Evolutionary conservation across 2,888 invertebrate genomes (phyloP), one percentile per base, ranked within the genome.

Genomic region (Agrochola macilenta): DNA sequence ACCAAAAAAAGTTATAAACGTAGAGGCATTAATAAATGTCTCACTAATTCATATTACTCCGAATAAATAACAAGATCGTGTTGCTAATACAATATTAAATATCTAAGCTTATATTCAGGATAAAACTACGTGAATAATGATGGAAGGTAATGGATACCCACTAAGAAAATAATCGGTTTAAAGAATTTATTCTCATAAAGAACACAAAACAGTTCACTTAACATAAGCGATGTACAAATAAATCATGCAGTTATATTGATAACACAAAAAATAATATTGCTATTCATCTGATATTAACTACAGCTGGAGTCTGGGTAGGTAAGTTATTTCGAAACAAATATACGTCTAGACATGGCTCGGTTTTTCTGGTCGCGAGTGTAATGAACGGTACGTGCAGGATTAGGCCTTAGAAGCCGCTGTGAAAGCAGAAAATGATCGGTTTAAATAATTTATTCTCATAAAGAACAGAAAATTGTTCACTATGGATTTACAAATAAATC

Each of bases 61-160:
- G 35, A 70, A 70, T 70, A 63, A 74, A 69, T 35, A 72, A 80
- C 60, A n/a, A 73, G 58, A 79, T 77, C 52, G 54, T 58, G 69
- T 80, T 74, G n/a, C 73, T 73, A 78, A 74, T 74, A 26, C 54
- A 76, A 81, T 77, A 85, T 75, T 49, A 49, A 69, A 77, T 65
- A 81, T 64, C 83, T 64, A 65, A 61, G 60, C n/a, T 52, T 43
- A 35, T 68, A 68, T 52, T 78, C 60, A 69, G 39, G 66, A 68
- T 35, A 58, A 63, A 71, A 69, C 57, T 49, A 75, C 58, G 66
- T 23, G 39, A 49, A 73, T 74, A 43, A 79, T 61, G 30, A 64
- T 65, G 26, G n/a, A 69, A 76, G 30, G 54, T 76, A 78, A 76
- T 86, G 43, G 49, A 70, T 79, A 74, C 39, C 0, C 1, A 9